phyloP scores from a whole-genome alignment of 2,113 vertebrate genomes.

The Bostrychus sinensis region DNA sequence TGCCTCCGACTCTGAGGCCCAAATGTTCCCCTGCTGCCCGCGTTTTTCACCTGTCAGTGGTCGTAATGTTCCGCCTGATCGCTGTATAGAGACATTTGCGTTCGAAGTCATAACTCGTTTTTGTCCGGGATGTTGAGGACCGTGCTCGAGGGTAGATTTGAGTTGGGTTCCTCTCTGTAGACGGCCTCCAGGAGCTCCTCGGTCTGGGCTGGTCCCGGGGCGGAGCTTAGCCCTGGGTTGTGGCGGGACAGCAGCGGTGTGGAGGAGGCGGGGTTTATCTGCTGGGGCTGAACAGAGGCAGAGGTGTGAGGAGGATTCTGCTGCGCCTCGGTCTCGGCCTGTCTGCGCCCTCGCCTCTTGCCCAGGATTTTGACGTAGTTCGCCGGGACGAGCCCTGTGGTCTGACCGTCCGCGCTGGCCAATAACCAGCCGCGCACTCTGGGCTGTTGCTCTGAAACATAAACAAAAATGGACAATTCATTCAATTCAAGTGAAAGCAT shows the following conservation, averaged over 20 bases:
- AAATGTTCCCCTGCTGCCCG: too few species aligned
- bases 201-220: conserved; percentile 68
- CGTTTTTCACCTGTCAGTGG: too few species aligned
- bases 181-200: conserved; percentile 88
- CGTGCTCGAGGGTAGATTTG: conserved; percentile 51
- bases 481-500: too few species aligned
- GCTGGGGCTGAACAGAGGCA: conserved; percentile 10
- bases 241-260: neutral
- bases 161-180: conserved; percentile 79
- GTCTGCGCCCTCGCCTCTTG: conserved; percentile 89
- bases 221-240: neutral
- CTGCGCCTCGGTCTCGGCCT: conserved; percentile 77
- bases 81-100: neutral
- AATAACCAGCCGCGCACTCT: conserved; percentile 94
- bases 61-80: neutral
- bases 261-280: neutral
- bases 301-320: conserved; percentile 32
- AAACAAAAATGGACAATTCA: too few species aligned
- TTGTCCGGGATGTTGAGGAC: conserved; percentile 74
- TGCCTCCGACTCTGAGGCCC: too few species aligned
- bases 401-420: conserved; percentile 89
- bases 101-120: conserved; percentile 81
- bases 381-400: conserved; percentile 91
- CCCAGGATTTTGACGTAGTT: conserved; percentile 96
- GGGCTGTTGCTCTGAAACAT: conserved; percentile 90